Evolutionary conservation across 2,888 invertebrate genomes (phyloP), one percentile per base, ranked within the genome.

Genomic region (Pteria penguin): DNA sequence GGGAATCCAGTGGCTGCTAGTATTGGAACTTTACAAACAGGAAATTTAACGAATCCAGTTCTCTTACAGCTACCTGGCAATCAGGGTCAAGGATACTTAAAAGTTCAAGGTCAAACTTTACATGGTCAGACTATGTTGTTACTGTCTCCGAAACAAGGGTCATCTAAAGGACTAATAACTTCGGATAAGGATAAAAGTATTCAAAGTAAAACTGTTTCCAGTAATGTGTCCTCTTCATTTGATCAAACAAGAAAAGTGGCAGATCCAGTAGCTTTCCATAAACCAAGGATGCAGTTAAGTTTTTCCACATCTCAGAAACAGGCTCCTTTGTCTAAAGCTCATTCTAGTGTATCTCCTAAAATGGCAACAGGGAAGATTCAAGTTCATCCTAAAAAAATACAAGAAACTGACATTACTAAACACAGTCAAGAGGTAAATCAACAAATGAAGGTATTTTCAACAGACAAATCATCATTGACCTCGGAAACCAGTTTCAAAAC

Each of bases 121-220:
- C 32, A 65, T 18, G 73, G 67, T 8, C 27, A 36, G 27, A 61
- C 73, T 14, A 75, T 75, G 74, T 32, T 75, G 4, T 33, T 75
- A 11, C 52, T 75, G 32, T 75, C 74, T 5, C 74, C 74, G n/a
- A 60, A 75, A 24, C 66, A 69, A 63, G 52, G 54, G n/a, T n/a
- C 27, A 27, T 4, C 57, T 3, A 45, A 65, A 31, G 66, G 60
- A 11, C 32, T 31, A 22, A 33, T 29, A 32, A n/a, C 22, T 2
- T 14, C 24, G 8, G 18, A 45, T 18, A 45, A 45, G 45, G 11
- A 45, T 8, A 8, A 8, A 18, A 8, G 18, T 45, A 45, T 45
- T 45, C 45, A 45, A 14, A 8, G 18, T 8, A 45, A 45, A 45
- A 45, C 45, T 14, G 11, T 18, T 0, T 14, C 0, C 18, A 45